Evolutionary conservation across 2,888 invertebrate species (phyloP).

Genomic region (Ichneumoninae sp.): DNA sequence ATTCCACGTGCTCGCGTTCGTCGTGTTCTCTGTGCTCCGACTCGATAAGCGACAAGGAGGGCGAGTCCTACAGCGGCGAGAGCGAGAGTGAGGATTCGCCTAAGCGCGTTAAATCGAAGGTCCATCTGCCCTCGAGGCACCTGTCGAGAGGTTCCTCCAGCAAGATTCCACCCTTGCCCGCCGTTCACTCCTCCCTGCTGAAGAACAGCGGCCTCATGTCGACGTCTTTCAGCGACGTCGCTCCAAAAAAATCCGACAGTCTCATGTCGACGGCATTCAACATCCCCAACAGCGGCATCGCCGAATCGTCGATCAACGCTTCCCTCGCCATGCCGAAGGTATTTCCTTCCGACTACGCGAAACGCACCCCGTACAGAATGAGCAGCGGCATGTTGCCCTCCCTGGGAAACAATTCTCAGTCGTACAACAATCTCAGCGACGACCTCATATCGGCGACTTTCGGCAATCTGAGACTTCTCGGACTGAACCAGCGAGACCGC

Average conservation of each 20-base stretch:
- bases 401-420: constrained; percentile 50
- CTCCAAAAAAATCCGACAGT: constrained; percentile 72
- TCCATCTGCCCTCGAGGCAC: constrained; percentile 82
- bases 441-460: constrained; percentile 62
- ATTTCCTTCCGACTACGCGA: constrained; percentile 35
- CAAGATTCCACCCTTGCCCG: constrained; percentile 81
- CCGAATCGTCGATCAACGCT: constrained; percentile 42
- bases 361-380: constrained; percentile 45
- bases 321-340: constrained; percentile 41
- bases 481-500: constrained; percentile 52
- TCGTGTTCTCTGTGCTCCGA: constrained; percentile 89
- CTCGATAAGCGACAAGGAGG: constrained; percentile 83
- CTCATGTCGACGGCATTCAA: constrained; percentile 79
- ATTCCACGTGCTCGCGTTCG: constrained; percentile 90
- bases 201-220: constrained; percentile 71
- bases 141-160: constrained; percentile 82
- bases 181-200: constrained; percentile 71
- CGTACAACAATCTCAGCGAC: constrained; percentile 61
- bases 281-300: constrained; percentile 47
- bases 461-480: constrained; percentile 55
- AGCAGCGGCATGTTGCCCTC: constrained; percentile 38
- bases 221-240: constrained; percentile 71
- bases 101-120: constrained; percentile 75
- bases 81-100: constrained; percentile 78
- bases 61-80: constrained; percentile 82